Evolutionary conservation across 2,113 vertebrate species (phyloP), one percentile per base, ranked within the genome.

Genomic region (Podarcis muralis): DNA sequence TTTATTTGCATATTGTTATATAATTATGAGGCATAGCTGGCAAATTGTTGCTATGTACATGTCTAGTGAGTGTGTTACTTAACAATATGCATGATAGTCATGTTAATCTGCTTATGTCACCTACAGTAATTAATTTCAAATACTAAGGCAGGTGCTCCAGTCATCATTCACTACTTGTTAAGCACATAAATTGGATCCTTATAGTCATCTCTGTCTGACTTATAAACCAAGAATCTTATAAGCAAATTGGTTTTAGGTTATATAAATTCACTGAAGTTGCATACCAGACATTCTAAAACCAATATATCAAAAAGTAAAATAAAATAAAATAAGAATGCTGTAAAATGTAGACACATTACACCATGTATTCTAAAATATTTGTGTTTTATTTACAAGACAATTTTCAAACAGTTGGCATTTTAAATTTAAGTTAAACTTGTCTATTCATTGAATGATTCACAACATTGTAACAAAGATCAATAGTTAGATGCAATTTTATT

Each of bases 291-390:
- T 79, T 59, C 25, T 53, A 66, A 95, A 95, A 93, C 91, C 92
- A 93, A 92, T 87, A 93, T 87, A 91, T 87, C 87, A 87, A 91
- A 72, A 93, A 89, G 92, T 69, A 93, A 94, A 94, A 94, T 90
- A 90, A 94, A 94, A 94, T 90, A 90, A 94, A 94, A 78, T 16
- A 92, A 93, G 86, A 48, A 84, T 93, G 87, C 91, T 93, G 90
- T 93, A 95, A 96, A 95, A 95, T 95, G 93, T 93, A 88, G 88
- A 87, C 88, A 94, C 92, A 37, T 93, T 93, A 96, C 94, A 91
- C 95, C 96, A 96, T 94, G 96, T 94, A 93, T 91, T 93, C 94
- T 95, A 96, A 96, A 97, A 94, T 95, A 96, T 94, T 95, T 92
- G 87, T 88, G 95, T 92, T 96, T 96, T 96, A 94, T 95, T 95